Evolutionary conservation across 2,888 invertebrate species (phyloP).

Genomic region (Stenurella melanura): DNA sequence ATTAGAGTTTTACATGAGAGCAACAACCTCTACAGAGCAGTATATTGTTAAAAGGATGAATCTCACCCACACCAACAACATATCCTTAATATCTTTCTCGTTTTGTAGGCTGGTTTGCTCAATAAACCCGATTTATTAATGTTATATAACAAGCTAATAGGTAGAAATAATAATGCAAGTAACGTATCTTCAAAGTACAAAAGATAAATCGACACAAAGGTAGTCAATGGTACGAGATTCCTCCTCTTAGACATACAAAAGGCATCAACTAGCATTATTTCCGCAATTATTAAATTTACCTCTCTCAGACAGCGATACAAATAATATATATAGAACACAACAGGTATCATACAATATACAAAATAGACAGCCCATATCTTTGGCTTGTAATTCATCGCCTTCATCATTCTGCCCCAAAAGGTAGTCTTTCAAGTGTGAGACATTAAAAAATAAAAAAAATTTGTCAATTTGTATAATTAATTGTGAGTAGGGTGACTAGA

Average conservation of each 20-base stretch:
- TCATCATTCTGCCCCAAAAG: conserved; percentile 85
- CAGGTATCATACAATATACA: conserved; percentile 84
- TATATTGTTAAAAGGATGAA: too few relatives aligned
- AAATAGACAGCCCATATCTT: conserved; percentile 89
- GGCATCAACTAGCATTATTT: neutral
- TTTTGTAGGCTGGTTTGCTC: too few relatives aligned
- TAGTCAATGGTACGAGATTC: neutral
- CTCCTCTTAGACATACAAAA: neutral
- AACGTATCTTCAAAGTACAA: neutral
- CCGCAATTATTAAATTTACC: conserved; percentile 74
- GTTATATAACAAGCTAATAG: too few relatives aligned
- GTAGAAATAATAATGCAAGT: too few relatives aligned
- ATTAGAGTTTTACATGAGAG: too few relatives aligned
- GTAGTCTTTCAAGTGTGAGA: conserved; percentile 70
- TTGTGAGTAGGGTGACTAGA: too few relatives aligned
- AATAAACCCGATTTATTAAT: too few relatives aligned
- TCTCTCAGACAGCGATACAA: conserved; percentile 80
- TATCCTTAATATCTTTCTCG: too few relatives aligned
- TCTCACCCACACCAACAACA: too few relatives aligned
- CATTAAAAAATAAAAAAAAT: conserved; percentile 34
- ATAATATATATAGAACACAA: conserved; percentile 81
- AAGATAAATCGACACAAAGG: neutral
- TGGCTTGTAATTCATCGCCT: conserved; percentile 85
- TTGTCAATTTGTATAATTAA: neutral
- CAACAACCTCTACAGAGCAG: too few relatives aligned